A percentile compares a stretch with the other conserved stretches of the same genome.
Conservation (phyloP, 1,140 invertebrate species). For the Neoseiulus cucumeris region DNA sequence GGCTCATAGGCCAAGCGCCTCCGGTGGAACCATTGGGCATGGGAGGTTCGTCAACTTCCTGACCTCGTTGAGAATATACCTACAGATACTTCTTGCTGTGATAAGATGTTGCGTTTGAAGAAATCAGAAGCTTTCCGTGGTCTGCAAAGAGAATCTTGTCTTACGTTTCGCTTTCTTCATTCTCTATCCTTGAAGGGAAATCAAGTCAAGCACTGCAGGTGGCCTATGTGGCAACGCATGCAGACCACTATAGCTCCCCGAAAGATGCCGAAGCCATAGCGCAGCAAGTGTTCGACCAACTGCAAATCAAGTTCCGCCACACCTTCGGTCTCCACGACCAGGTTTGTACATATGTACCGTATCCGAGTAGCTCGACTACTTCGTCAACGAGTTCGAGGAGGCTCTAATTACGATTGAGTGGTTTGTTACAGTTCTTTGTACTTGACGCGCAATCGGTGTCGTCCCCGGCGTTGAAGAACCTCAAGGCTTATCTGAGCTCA, state of each 20-base stretch:
- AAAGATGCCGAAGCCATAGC: slow-evolving; percentile 28
- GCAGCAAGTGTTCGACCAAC: slow-evolving; percentile 39
- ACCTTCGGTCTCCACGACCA: slow-evolving; percentile 36
- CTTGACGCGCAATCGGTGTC: slow-evolving; percentile 39
- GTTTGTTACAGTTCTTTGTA: slow-evolving; percentile 25
- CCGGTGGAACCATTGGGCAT: slow-evolving; percentile 44
- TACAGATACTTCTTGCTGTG: too few relatives aligned
- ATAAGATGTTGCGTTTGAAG: too few relatives aligned
- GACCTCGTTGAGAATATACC: too few relatives aligned
- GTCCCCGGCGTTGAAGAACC: slow-evolving; percentile 35
- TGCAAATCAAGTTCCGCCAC: slow-evolving; percentile 32
- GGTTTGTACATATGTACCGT: background rate
- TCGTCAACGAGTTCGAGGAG: too few relatives aligned
- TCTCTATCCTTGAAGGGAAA: slow-evolving; percentile 22
- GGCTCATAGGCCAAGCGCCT: slow-evolving; percentile 48
- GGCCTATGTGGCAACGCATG: slow-evolving; percentile 44
- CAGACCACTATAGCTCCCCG: slow-evolving; percentile 33
- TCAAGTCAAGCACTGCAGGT: slow-evolving; percentile 32
- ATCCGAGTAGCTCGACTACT: too few relatives aligned
- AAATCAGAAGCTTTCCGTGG: too few relatives aligned
- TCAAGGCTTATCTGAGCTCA: slow-evolving; percentile 29
- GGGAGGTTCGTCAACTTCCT: slow-evolving; percentile 18
- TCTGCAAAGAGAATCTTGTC: too few relatives aligned
- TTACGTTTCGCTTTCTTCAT: slow-evolving; percentile 14
- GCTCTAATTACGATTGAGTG: background rate